A percentile compares a stretch with the other conserved stretches of the same genome.
Conservation (phyloP, 2,113 vertebrate species). For the Brevimyrus niger region DNA sequence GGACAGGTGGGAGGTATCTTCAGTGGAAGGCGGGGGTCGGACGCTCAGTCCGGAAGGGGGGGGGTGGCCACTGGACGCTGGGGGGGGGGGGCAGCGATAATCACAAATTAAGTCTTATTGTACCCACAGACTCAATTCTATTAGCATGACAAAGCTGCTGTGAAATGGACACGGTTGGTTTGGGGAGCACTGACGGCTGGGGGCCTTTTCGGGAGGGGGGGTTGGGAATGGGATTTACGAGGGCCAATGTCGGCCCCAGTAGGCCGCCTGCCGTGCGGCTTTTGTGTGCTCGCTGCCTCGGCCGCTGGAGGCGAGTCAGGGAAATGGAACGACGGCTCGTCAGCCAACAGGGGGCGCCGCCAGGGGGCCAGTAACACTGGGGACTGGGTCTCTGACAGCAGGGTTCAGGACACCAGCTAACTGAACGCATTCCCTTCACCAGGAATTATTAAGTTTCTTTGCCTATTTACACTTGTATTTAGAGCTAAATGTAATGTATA, state of each 20-base stretch:
- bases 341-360: constrained; percentile 55
- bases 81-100: constrained; percentile 49
- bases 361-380: constrained; percentile 51
- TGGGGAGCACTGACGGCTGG: constrained; percentile 43
- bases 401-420: background rate
- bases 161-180: constrained; percentile 85
- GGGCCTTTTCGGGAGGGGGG: constrained; percentile 8
- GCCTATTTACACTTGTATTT: background rate
- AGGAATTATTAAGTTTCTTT: background rate
- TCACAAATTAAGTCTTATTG: constrained; percentile 93
- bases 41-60: too few relatives aligned
- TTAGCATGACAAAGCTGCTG: constrained; percentile 92
- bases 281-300: constrained; percentile 76
- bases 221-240: constrained; percentile 57
- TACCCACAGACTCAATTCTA: constrained; percentile 84
- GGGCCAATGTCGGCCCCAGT: constrained; percentile 69
- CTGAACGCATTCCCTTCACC: background rate
- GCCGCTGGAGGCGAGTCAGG: constrained; percentile 76
- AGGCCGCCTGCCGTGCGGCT: constrained; percentile 70
- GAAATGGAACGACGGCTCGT: constrained; percentile 47
- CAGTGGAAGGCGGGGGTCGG: too few relatives aligned
- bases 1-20: too few relatives aligned
- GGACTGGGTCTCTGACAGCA: background rate
- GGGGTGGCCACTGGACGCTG: too few relatives aligned
- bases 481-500: background rate